Percentiles rank a stretch among this genome's conserved stretches.
Evolutionary conservation across 2,113 vertebrate genomes (phyloP).

Genomic region (Perca fluviatilis): DNA sequence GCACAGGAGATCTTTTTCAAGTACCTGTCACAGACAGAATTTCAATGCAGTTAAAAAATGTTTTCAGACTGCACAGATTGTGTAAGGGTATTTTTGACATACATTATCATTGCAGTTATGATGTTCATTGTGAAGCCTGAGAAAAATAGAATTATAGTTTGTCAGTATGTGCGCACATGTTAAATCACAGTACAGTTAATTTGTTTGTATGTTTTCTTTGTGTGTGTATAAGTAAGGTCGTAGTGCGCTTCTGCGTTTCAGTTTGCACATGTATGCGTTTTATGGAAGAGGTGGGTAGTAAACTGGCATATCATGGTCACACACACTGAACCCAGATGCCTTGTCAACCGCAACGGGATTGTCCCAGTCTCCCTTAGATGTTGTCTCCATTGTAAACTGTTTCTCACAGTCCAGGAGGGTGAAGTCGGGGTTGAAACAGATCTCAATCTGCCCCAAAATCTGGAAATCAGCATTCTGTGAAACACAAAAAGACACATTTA

Average conservation of each 20-base stretch:
- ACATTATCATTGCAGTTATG: neutral
- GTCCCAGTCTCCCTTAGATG: slow-evolving; percentile 16
- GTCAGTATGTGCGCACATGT: neutral
- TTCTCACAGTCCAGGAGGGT: slow-evolving; percentile 71
- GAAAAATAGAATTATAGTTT: neutral
- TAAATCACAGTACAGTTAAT: slow-evolving; percentile 20
- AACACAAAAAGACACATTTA: slow-evolving; percentile 21
- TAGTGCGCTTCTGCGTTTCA: slow-evolving; percentile 6
- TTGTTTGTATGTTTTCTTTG: neutral
- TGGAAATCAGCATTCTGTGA: slow-evolving; percentile 60
- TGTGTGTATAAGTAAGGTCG: neutral
- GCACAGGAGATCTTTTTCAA: slow-evolving; percentile 1
- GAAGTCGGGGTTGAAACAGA: slow-evolving; percentile 73
- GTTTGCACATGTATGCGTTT: slow-evolving; percentile 3
- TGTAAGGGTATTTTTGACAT: neutral
- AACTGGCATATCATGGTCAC: slow-evolving; percentile 67
- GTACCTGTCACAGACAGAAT: neutral
- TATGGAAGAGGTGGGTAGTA: slow-evolving; percentile 67
- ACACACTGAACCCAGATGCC: slow-evolving; percentile 67
- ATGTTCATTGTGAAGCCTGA: slow-evolving; percentile 9
- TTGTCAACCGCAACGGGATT: neutral
- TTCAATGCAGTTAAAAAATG: neutral
- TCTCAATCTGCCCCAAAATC: slow-evolving; percentile 79
- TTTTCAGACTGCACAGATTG: neutral
- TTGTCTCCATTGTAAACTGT: neutral